A percentile compares a stretch with the other conserved stretches of the same genome.
Evolutionary conservation across 2,888 invertebrate genomes (phyloP).

Genomic region (Lamproptera curius): DNA sequence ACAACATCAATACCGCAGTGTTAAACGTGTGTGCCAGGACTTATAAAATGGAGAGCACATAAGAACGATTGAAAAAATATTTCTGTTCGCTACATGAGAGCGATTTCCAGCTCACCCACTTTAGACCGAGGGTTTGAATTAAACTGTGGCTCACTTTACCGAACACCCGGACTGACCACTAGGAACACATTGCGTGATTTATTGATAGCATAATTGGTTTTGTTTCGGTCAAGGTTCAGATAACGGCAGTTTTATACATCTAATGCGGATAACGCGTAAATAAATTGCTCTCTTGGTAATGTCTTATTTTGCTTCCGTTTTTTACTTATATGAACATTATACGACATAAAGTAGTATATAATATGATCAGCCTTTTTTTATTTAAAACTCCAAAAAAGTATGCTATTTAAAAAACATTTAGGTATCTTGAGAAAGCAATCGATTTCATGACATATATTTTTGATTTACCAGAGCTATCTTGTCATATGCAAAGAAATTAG

Average conservation of each 20-base stretch:
- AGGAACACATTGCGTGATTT: slow-evolving; percentile 53
- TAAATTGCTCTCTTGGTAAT: slow-evolving; percentile 4
- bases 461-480: no score
- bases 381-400: no score
- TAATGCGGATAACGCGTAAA: slow-evolving; percentile 44
- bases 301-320: slow-evolving; percentile 1
- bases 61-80: slow-evolving; percentile 18
- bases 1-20: slow-evolving; percentile 22
- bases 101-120: background rate
- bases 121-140: slow-evolving; percentile 7
- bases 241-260: slow-evolving; percentile 55
- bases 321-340: no score
- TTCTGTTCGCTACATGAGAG: background rate
- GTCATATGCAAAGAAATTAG: no score
- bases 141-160: background rate
- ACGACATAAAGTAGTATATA: no score
- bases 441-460: no score
- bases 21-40: slow-evolving; percentile 22
- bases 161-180: slow-evolving; percentile 22
- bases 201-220: slow-evolving; percentile 64
- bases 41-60: slow-evolving; percentile 17
- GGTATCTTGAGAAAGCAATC: no score
- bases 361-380: no score
- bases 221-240: slow-evolving; percentile 59
- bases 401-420: no score